phyloP scores from a whole-genome alignment of 64 coral and sea anemone species.

The Orbicella faveolata region DNA sequence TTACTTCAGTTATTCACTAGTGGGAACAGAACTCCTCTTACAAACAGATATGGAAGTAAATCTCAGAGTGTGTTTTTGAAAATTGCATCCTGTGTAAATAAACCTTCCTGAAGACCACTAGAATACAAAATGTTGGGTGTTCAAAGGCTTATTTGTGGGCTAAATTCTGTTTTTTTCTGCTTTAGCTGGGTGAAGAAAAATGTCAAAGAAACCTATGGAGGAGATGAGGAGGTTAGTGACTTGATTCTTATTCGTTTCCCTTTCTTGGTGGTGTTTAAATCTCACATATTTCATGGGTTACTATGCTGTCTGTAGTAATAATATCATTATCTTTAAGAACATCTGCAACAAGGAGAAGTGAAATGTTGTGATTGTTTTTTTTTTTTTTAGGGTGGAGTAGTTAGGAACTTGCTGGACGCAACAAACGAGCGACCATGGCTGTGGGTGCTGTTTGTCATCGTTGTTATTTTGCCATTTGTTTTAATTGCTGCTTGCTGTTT shows the following conservation, averaged over 20 bases:
- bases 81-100: too few species aligned
- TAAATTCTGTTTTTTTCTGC: background rate
- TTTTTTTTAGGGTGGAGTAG: constrained; percentile 66
- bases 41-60: too few species aligned
- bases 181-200: constrained; percentile 89
- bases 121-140: background rate
- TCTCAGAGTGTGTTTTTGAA: too few species aligned
- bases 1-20: too few species aligned
- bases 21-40: too few species aligned
- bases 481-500: constrained; percentile 96
- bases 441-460: constrained; percentile 98
- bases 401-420: constrained; percentile 86
- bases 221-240: constrained; percentile 67
- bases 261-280: background rate
- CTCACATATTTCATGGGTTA: too few species aligned
- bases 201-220: constrained; percentile 85
- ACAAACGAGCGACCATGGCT: constrained; percentile 97
- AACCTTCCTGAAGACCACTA: too few species aligned
- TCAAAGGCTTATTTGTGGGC: background rate
- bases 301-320: too few species aligned
- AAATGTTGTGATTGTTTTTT: background rate
- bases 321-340: too few species aligned
- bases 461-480: constrained; percentile 94
- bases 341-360: background rate
- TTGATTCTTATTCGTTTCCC: background rate